Evolutionary conservation across 2,797 vertebrate genomes (phyloP).

Genomic region (Limosa lapponica): DNA sequence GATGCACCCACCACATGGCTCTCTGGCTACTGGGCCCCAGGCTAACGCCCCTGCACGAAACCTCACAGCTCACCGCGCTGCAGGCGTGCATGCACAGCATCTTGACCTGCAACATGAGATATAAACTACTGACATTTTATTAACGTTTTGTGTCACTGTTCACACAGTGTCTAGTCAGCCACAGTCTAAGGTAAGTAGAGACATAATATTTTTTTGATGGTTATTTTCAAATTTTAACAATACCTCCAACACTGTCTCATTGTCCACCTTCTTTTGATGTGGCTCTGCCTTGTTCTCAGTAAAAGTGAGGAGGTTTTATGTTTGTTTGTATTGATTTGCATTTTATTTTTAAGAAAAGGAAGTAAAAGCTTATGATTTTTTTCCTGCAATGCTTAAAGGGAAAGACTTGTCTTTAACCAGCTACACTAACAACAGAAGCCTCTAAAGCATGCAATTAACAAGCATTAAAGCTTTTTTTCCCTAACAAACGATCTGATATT

Average conservation of each 20-base stretch:
- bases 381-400: background rate
- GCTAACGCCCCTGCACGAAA: rapidly evolving
- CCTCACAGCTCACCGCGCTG: rapidly evolving
- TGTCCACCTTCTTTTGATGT: background rate
- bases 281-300: background rate
- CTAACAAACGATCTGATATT: background rate
- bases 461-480: background rate
- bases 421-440: background rate
- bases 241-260: background rate
- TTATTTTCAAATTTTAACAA: background rate
- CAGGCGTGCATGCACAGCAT: rapidly evolving
- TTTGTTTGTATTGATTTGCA: background rate
- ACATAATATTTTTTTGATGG: background rate
- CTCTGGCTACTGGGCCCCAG: rapidly evolving
- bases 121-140: background rate
- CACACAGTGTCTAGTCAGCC: background rate
- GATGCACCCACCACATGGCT: background rate
- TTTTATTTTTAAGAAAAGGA: background rate
- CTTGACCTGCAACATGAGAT: background rate
- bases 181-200: background rate
- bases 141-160: background rate
- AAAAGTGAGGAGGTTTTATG: rapidly evolving
- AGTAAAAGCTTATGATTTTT: background rate
- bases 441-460: conserved; percentile 25
- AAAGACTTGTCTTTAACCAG: background rate